Percentiles rank a stretch among this genome's conserved stretches.
Evolutionary conservation across 1,140 invertebrate genomes (phyloP).

Genomic region (Sycophila sp.): DNA sequence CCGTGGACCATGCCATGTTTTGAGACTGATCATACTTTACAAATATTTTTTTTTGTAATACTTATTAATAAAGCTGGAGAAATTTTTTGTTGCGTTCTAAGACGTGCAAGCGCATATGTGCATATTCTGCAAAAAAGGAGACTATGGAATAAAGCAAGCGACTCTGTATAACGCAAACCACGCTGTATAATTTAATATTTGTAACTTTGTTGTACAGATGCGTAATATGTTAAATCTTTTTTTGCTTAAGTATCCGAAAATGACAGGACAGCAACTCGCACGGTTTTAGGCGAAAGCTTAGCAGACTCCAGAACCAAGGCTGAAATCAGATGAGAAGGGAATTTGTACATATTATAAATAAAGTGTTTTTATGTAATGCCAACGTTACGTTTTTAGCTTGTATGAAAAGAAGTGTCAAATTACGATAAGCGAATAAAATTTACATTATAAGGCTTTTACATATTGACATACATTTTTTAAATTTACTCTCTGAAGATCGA

Average conservation of each 20-base stretch:
- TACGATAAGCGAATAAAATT: too few species aligned
- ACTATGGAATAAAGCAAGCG: neutral
- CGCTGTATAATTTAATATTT: slow-evolving; percentile 30
- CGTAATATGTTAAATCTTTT: slow-evolving; percentile 11
- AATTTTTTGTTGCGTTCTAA: slow-evolving; percentile 15
- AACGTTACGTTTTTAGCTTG: too few species aligned
- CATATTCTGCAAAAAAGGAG: neutral
- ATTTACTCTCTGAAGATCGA: too few species aligned
- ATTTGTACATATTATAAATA: too few species aligned
- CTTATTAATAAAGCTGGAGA: slow-evolving; percentile 21
- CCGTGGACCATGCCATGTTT: slow-evolving; percentile 38
- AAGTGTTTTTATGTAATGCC: too few species aligned
- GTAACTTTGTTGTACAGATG: slow-evolving; percentile 33
- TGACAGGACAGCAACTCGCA: too few species aligned
- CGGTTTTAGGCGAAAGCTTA: slow-evolving; percentile 25
- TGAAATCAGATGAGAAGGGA: too few species aligned
- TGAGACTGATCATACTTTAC: slow-evolving; percentile 34
- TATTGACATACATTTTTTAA: too few species aligned
- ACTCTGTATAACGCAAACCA: slow-evolving; percentile 25
- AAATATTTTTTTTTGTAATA: slow-evolving; percentile 36
- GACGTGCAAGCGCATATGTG: neutral
- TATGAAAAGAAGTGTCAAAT: too few species aligned
- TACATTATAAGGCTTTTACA: too few species aligned
- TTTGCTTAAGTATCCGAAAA: slow-evolving; percentile 15
- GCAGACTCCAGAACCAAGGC: neutral